Percentiles rank a stretch among this genome's conserved stretches.
Evolutionary conservation across 1,140 invertebrate genomes (phyloP).

Genomic region (Drosophila ananassae): DNA sequence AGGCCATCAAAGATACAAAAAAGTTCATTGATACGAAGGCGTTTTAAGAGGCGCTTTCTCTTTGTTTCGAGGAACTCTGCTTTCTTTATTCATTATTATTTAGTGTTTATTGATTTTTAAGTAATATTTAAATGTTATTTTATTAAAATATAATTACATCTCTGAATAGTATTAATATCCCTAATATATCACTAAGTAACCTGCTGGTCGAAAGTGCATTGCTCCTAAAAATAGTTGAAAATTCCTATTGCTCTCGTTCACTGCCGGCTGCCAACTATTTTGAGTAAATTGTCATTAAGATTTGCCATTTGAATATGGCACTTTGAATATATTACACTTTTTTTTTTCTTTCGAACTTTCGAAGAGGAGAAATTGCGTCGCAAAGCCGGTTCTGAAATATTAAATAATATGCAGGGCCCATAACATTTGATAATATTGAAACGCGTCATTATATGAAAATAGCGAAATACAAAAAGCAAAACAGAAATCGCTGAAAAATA

Average conservation of each 20-base stretch:
- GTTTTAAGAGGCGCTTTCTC: neutral
- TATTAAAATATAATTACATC: too few relatives aligned
- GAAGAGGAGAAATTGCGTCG: slow-evolving; percentile 36
- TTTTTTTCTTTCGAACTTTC: slow-evolving; percentile 9
- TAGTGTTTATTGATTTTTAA: too few relatives aligned
- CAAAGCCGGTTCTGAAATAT: slow-evolving; percentile 18
- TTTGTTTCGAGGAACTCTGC: neutral
- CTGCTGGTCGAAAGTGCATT: slow-evolving; percentile 10
- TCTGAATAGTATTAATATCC: too few relatives aligned
- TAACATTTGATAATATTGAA: slow-evolving; percentile 40
- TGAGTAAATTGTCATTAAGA: slow-evolving; percentile 49
- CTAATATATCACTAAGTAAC: neutral
- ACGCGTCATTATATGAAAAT: slow-evolving; percentile 50
- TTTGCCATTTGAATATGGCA: slow-evolving; percentile 35
- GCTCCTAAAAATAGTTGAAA: slow-evolving; percentile 25
- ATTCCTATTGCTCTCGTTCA: slow-evolving; percentile 44
- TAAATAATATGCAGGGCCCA: slow-evolving; percentile 36
- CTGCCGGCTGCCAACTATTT: slow-evolving; percentile 56
- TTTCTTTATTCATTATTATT: too few relatives aligned
- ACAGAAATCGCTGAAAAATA: slow-evolving; percentile 26
- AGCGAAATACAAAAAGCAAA: slow-evolving; percentile 25
- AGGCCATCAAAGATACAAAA: neutral
- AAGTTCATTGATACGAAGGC: neutral
- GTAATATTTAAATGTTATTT: too few relatives aligned
- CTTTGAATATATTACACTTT: slow-evolving; percentile 52